Evolutionary conservation across 2,888 invertebrate species (phyloP), one percentile per base, ranked within the genome.

Genomic region (Dasypogon diadema): DNA sequence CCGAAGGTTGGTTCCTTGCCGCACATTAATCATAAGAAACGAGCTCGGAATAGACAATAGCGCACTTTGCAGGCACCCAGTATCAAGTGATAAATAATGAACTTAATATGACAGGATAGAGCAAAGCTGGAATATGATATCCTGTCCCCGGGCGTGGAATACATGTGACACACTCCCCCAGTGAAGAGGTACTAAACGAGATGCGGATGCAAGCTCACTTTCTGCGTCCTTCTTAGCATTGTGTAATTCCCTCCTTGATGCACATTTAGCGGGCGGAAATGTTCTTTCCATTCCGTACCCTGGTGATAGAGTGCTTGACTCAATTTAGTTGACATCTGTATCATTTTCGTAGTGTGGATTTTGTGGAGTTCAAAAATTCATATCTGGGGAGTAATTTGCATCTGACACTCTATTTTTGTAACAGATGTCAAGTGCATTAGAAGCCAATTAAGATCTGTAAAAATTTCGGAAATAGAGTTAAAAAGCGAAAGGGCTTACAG

Each of bases 61-160:
- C 54, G 70, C 54, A 70, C 54, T 70, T 51, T 51, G 54, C 54
- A 34, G 54, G 70, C 70, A 70, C 54, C 34, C 34, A 30, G 37
- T 22, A 54, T 51, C 70, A 70, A 70, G 70, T 70, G 70, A 70
- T 70, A 70, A 70, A 70, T 70, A 70, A 70, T 54, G 54, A 70
- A 70, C 70, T 70, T 70, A 70, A 70, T 70, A 70, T 70, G 70
- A 70, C 70, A 70, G 70, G 18, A 70, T 16, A n/a, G 70, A 54
- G 34, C 54, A 4, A n/a, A 30, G 54, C 54, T 54, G 54, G 70
- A 70, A 70, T 70, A 70, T 46, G 70, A 70, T 70, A 51, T 70
- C 70, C 21, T n/a, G 21, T 18, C 5, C 54, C 4, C 8, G 6
- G 8, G 12, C 54, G 21, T 22, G 54, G 54, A 54, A 54, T 54